Evolutionary conservation across 1,140 invertebrate genomes (phyloP).

Genomic region (Hestina assimilis): DNA sequence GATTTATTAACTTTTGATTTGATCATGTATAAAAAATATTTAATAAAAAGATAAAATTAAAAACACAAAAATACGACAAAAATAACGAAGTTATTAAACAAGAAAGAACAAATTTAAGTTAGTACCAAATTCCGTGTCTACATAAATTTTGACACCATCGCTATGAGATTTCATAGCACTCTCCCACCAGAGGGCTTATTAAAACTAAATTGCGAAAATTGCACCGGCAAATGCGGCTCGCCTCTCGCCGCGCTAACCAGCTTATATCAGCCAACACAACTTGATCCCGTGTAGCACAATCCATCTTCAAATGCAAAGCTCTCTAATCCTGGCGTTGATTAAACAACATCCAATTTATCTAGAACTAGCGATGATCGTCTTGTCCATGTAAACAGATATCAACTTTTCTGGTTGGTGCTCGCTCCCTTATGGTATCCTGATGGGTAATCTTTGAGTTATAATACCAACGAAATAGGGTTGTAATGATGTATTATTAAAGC

Average conservation of each 20-base stretch:
- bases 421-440: constrained; percentile 50
- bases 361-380: constrained; percentile 30
- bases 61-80: background rate
- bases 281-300: constrained; percentile 35
- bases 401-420: constrained; percentile 30
- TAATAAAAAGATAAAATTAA: no score
- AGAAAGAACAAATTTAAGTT: constrained; percentile 18
- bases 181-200: constrained; percentile 65
- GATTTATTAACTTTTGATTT: no score
- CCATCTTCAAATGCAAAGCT: constrained; percentile 10
- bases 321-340: constrained; percentile 31
- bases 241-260: constrained; percentile 55
- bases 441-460: constrained; percentile 72
- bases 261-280: constrained; percentile 42
- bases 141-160: constrained; percentile 36
- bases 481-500: constrained; percentile 64
- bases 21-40: no score
- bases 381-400: constrained; percentile 20
- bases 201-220: constrained; percentile 77
- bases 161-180: constrained; percentile 61
- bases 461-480: constrained; percentile 61
- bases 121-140: constrained; percentile 32
- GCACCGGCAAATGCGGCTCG: constrained; percentile 69
- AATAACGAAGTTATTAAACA: background rate
- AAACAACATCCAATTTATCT: constrained; percentile 35